Conservation (phyloP, 2,113 vertebrate genomes). For the Willisornis vidua region DNA sequence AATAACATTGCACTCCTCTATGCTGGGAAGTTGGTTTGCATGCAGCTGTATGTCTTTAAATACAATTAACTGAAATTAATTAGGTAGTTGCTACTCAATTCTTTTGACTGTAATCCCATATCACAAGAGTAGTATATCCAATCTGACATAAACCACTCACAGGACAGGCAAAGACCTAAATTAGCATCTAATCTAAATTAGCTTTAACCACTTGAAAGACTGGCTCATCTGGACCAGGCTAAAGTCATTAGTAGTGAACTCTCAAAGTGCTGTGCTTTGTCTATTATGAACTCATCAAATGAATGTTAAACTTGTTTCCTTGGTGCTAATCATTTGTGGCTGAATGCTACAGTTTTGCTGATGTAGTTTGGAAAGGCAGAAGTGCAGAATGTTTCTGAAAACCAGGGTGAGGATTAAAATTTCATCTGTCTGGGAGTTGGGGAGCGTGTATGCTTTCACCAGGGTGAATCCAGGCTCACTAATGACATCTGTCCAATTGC, state of each 20-base stretch:
- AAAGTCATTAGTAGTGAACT: not conserved
- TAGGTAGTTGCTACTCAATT: conserved; percentile 16
- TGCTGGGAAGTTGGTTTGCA: not conserved
- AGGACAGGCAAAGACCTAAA: conserved; percentile 13
- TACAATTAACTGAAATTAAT: conserved; percentile 46
- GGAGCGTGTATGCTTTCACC: not conserved
- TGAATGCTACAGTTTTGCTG: not conserved
- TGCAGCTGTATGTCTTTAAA: not conserved
- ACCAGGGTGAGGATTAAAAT: not conserved
- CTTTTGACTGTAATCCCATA: conserved; percentile 31
- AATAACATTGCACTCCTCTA: not conserved
- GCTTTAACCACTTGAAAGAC: not conserved
- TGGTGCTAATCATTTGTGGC: not conserved
- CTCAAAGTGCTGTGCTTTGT: not conserved
- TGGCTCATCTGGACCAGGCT: not conserved
- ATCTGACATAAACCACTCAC: conserved; percentile 7
- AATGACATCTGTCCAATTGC: not conserved
- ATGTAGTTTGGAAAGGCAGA: not conserved
- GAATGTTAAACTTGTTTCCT: not conserved
- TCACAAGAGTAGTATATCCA: conserved; percentile 20
- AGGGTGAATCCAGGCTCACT: not conserved
- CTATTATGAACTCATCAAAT: not conserved
- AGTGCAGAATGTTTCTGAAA: not conserved
- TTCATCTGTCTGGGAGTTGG: not conserved
- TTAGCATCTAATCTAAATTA: conserved; percentile 19